Evolutionary conservation across 2,888 invertebrate species (phyloP), one percentile per base, ranked within the genome.

Genomic region (Drosophila putrida): DNA sequence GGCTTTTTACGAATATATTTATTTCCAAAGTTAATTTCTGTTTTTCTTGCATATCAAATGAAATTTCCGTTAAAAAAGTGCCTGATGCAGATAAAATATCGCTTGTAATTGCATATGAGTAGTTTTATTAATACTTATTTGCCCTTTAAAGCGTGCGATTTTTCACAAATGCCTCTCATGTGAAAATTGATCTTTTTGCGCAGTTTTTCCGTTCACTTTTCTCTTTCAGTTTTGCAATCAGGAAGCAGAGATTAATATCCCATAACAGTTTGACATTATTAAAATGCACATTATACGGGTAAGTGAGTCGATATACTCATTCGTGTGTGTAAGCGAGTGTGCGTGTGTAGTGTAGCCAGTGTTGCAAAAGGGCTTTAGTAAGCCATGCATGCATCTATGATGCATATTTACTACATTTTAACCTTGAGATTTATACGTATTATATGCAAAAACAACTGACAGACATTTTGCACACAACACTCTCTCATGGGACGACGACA

Each of bases 361-460:
- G 44, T 65, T 31, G 49, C 44, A 27, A 71, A 55, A 71, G 58
- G 28, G 67, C 72, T 75, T 80, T 54, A 68, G 78, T 69, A 66
- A 69, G 68, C 80, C 72, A 71, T 78, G 54, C 46, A 60, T 72
- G 66, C 63, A 67, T 58, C 63, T 55, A 66, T 71, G 71, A 82
- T 80, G 83, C 78, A 82, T 78, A 80, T 82, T 80, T 85, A 82
- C 80, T 66, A 65, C 86, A 71, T 51, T 71, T 78, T 82, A 85
- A 82, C 86, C 82, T 83, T 83, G 79, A 86, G 80, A 83, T 79
- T 81, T 79, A 86, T 83, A 72, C 65, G 58, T 51, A 69, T 61
- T 65, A 63, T 69, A 68, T 63, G 70, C 55, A 71, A 80, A 71
- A 82, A 59, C 49, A n/a, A 60, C 75, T 66, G 78, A 69, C 72